These are phyloP conservation scores for Drosophila ambigua DNA, from an alignment of 1,140 invertebrate species.

Conservation along the genomic window DNA sequence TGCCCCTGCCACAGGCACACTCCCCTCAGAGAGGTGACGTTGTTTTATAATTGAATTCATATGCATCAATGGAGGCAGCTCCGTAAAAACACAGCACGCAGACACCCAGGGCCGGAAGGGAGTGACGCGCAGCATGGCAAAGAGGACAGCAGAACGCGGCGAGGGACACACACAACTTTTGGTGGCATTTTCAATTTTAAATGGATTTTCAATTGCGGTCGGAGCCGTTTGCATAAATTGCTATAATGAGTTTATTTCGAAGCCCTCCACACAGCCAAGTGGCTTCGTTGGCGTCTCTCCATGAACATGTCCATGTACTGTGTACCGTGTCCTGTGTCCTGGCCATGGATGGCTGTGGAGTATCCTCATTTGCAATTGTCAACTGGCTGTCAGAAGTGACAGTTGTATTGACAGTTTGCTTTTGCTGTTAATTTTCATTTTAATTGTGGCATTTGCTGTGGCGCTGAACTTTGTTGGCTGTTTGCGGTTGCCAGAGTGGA, in stretches of 20 bases:
- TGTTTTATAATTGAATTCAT: slow-evolving; percentile 83
- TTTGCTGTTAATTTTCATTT: slow-evolving; percentile 74
- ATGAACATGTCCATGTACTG: slow-evolving; percentile 1
- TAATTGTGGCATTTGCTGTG: slow-evolving; percentile 66
- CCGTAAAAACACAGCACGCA: slow-evolving; percentile 36
- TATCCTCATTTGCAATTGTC: slow-evolving; percentile 68
- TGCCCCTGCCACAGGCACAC: slow-evolving; percentile 26
- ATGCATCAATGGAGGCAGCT: slow-evolving; percentile 77
- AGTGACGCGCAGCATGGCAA: slow-evolving; percentile 6
- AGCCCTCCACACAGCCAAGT: slow-evolving; percentile 43
- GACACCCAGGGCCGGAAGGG: slow-evolving; percentile 22
- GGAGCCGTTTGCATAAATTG: slow-evolving; percentile 83
- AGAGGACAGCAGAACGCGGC: slow-evolving; percentile 12
- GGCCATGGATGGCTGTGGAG: neutral
- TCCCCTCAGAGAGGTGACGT: slow-evolving; percentile 61
- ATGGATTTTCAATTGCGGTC: slow-evolving; percentile 84
- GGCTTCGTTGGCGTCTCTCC: slow-evolving; percentile 54
- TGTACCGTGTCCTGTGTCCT: too few relatives aligned
- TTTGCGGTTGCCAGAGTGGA: slow-evolving; percentile 33
- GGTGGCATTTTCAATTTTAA: slow-evolving; percentile 79
- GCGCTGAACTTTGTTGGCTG: slow-evolving; percentile 40
- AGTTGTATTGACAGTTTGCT: slow-evolving; percentile 76
- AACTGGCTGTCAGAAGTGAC: slow-evolving; percentile 67
- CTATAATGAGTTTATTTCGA: slow-evolving; percentile 78
- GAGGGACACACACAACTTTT: slow-evolving; percentile 15